Evolutionary conservation across 2,113 vertebrate genomes (phyloP), one percentile per base, ranked within the genome.

Genomic region (Gymnocephalus cernua): DNA sequence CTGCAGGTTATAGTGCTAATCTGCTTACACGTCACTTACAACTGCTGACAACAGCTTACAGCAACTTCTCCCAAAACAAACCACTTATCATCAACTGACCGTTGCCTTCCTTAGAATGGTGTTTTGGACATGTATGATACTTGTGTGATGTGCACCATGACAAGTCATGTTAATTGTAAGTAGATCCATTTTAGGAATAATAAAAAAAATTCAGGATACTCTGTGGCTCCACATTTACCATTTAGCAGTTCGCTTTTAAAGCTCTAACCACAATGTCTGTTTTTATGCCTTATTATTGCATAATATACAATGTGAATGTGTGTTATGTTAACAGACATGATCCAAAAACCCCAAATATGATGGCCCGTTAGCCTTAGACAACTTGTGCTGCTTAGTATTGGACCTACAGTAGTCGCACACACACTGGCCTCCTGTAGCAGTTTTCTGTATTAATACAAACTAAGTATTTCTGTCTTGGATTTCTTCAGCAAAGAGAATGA

Each of bases 121-220:
- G 54, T 86, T 89, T 86, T 88, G 58, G 88, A 83, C 35, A n/a
- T 84, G 68, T 88, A 73, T 48, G 77, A 66, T 76, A 83, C 78
- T 57, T 84, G 67, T 83, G 66, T 69, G 76, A 62, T 58, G 74
- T 82, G 80, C 77, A 77, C 64, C 56, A 85, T 69, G 62, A 74
- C 48, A 81, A 68, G 62, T 70, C 79, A 83, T 88, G 77, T 83
- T 76, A 90, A 88, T 63, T 88, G 86, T 84, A 81, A 81, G 75
- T 75, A 75, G 67, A 72, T 86, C 23, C 21, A 57, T 89, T 89
- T 86, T 89, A 92, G 86, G 71, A 88, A 51, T 76, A 89, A 87
- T 84, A 74, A 80, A 66, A 88, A 85, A 32, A 18, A 77, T 86
- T 90, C 87, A 90, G 80, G 85, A 77, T 83, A 77, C 47, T 77